These are phyloP conservation scores for Bucco capensis DNA, from an alignment of 2,113 vertebrate genomes.

Conservation along the genomic window DNA sequence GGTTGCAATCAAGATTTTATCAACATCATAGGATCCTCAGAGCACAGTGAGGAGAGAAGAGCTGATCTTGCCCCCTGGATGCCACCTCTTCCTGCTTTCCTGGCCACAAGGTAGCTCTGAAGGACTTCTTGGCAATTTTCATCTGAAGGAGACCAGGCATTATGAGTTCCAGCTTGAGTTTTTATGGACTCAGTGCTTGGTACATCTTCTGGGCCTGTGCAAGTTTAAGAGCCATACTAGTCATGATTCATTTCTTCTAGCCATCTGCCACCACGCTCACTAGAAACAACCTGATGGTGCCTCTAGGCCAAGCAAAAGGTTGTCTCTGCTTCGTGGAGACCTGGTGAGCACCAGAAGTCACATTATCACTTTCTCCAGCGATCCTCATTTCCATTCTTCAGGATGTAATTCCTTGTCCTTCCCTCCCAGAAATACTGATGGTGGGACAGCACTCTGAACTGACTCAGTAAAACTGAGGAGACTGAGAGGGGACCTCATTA, in stretches of 20 bases:
- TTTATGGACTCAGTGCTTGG: neutral
- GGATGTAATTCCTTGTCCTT: neutral
- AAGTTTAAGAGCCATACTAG: neutral
- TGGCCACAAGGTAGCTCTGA: neutral
- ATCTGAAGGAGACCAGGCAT: neutral
- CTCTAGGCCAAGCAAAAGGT: neutral
- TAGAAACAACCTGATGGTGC: neutral
- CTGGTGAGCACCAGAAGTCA: neutral
- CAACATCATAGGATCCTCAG: neutral
- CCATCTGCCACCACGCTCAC: neutral
- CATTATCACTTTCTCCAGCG: neutral
- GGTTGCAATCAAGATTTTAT: neutral
- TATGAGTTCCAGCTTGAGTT: neutral
- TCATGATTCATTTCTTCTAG: neutral
- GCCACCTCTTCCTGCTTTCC: neutral
- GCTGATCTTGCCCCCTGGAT: neutral
- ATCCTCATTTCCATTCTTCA: neutral
- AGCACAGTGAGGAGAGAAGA: neutral
- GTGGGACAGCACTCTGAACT: neutral
- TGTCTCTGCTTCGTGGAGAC: neutral
- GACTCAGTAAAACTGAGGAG: neutral
- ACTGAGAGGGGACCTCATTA: no score
- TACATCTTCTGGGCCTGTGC: neutral
- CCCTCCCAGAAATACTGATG: neutral
- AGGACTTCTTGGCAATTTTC: neutral